Percentiles rank a stretch among this genome's conserved stretches.
These are phyloP conservation scores for Galemys pyrenaicus DNA, from an alignment of 2,113 vertebrate species.

Conservation along the genomic window DNA sequence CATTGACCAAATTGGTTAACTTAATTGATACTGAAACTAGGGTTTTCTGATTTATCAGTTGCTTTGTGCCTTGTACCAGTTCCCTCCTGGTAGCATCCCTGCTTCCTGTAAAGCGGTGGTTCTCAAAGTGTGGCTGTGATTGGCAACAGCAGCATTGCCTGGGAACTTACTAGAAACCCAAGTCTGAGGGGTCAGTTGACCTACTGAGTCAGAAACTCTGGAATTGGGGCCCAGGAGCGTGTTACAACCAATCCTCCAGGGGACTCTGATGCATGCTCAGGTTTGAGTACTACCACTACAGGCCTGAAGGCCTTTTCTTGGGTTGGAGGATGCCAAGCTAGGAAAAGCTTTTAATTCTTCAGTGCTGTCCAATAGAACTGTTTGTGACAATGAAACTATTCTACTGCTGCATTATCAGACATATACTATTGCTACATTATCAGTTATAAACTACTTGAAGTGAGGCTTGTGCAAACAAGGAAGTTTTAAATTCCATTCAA, in stretches of 20 bases:
- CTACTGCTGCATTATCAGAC: neutral
- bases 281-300: neutral
- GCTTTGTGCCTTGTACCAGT: neutral
- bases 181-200: neutral
- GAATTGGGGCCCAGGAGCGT: neutral
- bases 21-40: neutral
- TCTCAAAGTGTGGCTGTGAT: neutral
- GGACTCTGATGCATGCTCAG: neutral
- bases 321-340: neutral
- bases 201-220: neutral
- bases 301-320: neutral
- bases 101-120: neutral
- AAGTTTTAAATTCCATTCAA: constrained; percentile 32
- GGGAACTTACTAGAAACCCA: neutral
- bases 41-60: neutral
- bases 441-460: neutral
- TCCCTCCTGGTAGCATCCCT: neutral
- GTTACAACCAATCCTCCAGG: neutral
- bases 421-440: neutral
- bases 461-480: neutral
- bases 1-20: neutral
- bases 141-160: neutral
- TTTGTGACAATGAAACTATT: neutral
- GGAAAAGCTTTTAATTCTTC: neutral
- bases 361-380: neutral